Base-by-base conservation (phyloP, 2,113 vertebrate species). In the Syngnathus floridae region DNA sequence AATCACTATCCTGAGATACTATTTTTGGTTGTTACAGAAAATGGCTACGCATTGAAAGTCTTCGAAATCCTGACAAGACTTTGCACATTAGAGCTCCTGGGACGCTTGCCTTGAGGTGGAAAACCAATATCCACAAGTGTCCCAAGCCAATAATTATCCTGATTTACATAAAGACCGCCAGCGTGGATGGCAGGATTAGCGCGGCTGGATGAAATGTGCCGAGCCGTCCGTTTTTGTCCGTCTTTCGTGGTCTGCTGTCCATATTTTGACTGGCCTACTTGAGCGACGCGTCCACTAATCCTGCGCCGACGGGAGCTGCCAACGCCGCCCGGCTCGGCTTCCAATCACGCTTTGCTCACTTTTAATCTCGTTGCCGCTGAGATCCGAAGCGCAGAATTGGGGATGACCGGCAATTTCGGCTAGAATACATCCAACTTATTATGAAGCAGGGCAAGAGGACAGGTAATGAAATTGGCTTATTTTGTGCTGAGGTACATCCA, bases 221-320 rank as follows among this genome's bases (percentile, higher is more conserved):
- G 54, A 65, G 65, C 67, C 65, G 62, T 75, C 64, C 69, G 66
- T 56, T 48, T 51, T 51, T 41, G 65, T 72, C 65, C 41, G 67
- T 70, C 67, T 75, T 35, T 37, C 22, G 36, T 63, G 64, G 70
- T 62, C 62, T 80, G 73, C 26, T 81, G 80, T 81, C 74, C 75
- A 78, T 82, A 81, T 77, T 81, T 77, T 70, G 62, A 75, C 65
- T 76, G 84, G 76, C 78, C 86, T 85, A 87, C 73, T 87, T 88
- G 75, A 69, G 64, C 61, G 64, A 78, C 76, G 79, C 71, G 49
- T 70, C 69, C 80, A 73, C 74, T 85, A 84, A 80, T 87, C 81
- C 81, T 57, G 55, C 48, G 59, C 56, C 59, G 16, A 13, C 70
- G 66, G 74, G 75, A 77, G 71, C 66, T 36, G 79, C 77, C 61